Conservation (phyloP, 1,140 invertebrate genomes). For the Cardiocondyla obscurior region DNA sequence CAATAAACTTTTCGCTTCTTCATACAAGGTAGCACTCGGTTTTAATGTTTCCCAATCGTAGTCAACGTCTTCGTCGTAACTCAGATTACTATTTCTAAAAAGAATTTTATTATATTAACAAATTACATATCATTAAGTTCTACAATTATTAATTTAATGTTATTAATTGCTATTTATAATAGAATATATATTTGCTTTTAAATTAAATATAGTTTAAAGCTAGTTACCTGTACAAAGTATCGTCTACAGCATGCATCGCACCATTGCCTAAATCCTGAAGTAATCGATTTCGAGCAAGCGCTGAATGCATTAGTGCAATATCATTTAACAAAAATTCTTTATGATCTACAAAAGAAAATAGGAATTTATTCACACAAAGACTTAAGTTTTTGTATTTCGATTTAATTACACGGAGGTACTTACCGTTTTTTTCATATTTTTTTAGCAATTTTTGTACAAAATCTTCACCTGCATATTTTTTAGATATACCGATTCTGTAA, state of each 20-base stretch:
- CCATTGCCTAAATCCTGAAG: conserved; percentile 69
- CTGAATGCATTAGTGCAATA: conserved; percentile 79
- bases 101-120: conserved; percentile 25
- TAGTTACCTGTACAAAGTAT: conserved; percentile 77
- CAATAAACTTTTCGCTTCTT: conserved; percentile 79
- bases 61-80: conserved; percentile 72
- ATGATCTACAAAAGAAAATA: conserved; percentile 63
- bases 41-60: conserved; percentile 76
- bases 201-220: not conserved
- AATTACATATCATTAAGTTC: not conserved
- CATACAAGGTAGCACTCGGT: conserved; percentile 78
- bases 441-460: conserved; percentile 86
- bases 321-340: conserved; percentile 75
- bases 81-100: conserved; percentile 68
- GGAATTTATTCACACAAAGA: conserved; percentile 1
- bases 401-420: conserved; percentile 24
- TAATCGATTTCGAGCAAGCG: conserved; percentile 73
- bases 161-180: not conserved
- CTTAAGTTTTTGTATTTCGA: not conserved
- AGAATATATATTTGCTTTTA: not conserved
- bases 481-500: conserved; percentile 89
- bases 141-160: too few relatives aligned
- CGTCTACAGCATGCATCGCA: conserved; percentile 69
- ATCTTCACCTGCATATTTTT: conserved; percentile 88
- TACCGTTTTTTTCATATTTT: conserved; percentile 83